These are phyloP conservation scores for Campoplex capitator DNA, from an alignment of 2,888 invertebrate genomes.

Conservation along the genomic window DNA sequence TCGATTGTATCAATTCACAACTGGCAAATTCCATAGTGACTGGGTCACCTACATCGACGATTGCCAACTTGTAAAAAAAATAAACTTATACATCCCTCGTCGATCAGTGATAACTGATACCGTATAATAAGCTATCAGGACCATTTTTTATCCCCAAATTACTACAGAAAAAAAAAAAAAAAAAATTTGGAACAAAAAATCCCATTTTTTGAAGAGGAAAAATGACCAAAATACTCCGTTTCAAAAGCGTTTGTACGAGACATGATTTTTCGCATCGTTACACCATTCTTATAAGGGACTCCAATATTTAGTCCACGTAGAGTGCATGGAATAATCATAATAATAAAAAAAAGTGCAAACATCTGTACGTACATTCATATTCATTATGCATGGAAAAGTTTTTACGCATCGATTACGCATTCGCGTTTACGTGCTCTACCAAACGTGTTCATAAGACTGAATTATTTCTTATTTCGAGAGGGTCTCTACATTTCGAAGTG, in stretches of 20 bases:
- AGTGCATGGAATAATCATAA: too few species aligned
- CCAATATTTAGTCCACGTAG: not conserved
- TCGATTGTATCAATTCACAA: slow-evolving; percentile 46
- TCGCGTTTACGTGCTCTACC: not conserved
- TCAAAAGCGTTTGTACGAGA: not conserved
- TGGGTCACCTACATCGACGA: slow-evolving; percentile 38
- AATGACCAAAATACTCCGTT: not conserved
- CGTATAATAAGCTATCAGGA: not conserved
- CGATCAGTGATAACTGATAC: not conserved
- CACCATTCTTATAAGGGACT: too few species aligned
- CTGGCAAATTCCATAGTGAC: slow-evolving; percentile 32
- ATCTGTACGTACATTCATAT: too few species aligned
- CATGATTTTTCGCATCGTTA: not conserved
- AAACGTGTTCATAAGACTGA: not conserved
- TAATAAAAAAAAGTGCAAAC: too few species aligned
- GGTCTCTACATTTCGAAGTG: not conserved
- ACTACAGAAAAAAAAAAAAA: not conserved
- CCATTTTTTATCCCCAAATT: not conserved
- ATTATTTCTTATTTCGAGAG: not conserved
- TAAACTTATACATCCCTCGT: not conserved
- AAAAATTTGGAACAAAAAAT: too few species aligned
- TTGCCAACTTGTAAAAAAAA: slow-evolving; percentile 21
- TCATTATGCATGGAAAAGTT: not conserved
- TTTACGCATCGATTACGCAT: not conserved
- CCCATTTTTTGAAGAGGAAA: not conserved